A percentile compares a stretch with the other conserved stretches of the same genome.
These are phyloP conservation scores for Rhinopomastus cyanomelas DNA, from an alignment of 2,113 vertebrate genomes.

Conservation along the genomic window DNA sequence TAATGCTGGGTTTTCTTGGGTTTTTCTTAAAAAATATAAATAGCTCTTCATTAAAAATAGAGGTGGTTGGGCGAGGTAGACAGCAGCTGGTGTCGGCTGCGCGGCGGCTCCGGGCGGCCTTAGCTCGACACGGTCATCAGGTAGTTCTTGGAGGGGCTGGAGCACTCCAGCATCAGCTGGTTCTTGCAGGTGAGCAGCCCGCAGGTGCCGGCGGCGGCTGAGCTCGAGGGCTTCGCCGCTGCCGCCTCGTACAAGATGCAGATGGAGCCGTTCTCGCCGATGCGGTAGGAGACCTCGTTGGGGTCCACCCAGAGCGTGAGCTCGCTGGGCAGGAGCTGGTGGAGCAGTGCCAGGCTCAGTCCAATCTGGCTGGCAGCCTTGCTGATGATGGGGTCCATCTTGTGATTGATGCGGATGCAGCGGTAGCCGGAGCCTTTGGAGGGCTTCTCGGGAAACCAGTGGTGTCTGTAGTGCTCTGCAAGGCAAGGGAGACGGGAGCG, in stretches of 20 bases:
- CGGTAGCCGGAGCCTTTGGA: slow-evolving; percentile 88
- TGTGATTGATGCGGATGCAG: slow-evolving; percentile 88
- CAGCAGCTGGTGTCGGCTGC: slow-evolving; percentile 69
- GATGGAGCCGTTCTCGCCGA: slow-evolving; percentile 88
- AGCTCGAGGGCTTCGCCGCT: background rate
- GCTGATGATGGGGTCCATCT: slow-evolving; percentile 86
- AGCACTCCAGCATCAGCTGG: slow-evolving; percentile 74
- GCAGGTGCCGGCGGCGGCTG: background rate
- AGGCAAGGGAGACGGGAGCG: background rate
- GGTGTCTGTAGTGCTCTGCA: slow-evolving; percentile 85
- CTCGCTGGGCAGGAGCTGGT: slow-evolving; percentile 81
- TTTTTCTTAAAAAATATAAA: slow-evolving; percentile 80
- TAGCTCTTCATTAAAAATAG: slow-evolving; percentile 82
- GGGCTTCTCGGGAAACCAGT: slow-evolving; percentile 86
- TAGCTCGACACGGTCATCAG: slow-evolving; percentile 86
- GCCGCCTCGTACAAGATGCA: slow-evolving; percentile 80
- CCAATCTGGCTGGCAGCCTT: slow-evolving; percentile 78
- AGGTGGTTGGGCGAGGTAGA: slow-evolving; percentile 78
- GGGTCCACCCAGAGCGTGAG: slow-evolving; percentile 90
- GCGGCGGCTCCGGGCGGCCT: slow-evolving; percentile 24
- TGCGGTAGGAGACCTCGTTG: slow-evolving; percentile 86
- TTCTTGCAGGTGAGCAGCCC: slow-evolving; percentile 83
- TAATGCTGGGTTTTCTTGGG: slow-evolving; percentile 71
- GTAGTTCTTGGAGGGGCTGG: slow-evolving; percentile 82
- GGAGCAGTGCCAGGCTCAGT: slow-evolving; percentile 77